Conservation (phyloP, 2,113 vertebrate genomes). For the Morone chrysops region DNA sequence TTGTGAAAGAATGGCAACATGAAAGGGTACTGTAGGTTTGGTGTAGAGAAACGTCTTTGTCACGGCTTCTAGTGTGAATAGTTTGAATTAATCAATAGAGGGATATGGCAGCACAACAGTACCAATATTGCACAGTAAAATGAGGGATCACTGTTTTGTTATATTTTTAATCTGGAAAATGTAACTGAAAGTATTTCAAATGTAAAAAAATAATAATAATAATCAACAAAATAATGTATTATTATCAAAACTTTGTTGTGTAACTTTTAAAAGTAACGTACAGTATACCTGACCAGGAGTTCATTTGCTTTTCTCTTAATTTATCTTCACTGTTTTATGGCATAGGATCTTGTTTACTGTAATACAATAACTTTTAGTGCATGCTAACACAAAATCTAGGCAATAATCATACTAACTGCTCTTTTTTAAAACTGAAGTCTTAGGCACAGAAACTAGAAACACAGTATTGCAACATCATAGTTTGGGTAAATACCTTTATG, state of each 20-base stretch:
- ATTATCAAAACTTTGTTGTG: too few relatives aligned
- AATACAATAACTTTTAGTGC: background rate
- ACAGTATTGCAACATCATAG: background rate
- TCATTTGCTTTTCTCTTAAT: background rate
- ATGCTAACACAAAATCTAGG: background rate
- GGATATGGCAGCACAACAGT: background rate
- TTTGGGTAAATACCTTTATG: background rate
- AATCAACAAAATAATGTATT: too few relatives aligned
- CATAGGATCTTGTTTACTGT: background rate
- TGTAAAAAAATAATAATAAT: background rate
- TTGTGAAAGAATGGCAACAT: background rate
- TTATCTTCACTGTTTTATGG: background rate
- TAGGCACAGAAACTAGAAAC: too few relatives aligned
- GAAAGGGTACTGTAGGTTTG: slow-evolving; percentile 7
- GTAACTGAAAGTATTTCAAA: background rate
- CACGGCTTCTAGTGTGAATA: background rate
- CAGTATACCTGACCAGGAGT: background rate
- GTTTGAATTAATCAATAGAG: background rate
- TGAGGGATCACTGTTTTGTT: background rate
- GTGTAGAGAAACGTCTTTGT: background rate
- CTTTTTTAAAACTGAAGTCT: background rate
- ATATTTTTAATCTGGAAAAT: background rate
- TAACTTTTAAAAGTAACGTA: too few relatives aligned
- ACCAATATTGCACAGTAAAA: background rate
- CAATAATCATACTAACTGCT: background rate